Conservation (phyloP, 1,140 invertebrate species). For the Drosophila parvula region DNA sequence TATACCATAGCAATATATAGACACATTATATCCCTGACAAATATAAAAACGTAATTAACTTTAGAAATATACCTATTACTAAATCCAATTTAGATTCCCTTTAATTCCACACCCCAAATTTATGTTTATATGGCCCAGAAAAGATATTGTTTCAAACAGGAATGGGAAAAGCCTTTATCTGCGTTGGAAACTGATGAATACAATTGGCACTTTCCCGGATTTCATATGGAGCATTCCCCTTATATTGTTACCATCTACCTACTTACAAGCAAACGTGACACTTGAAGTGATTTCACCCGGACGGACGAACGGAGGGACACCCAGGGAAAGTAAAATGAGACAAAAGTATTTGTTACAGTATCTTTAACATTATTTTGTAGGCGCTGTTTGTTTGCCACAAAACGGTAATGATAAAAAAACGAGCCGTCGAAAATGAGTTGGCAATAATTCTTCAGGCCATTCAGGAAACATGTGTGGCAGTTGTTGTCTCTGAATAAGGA, state of each 20-base stretch:
- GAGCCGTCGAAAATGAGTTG: constrained; percentile 41
- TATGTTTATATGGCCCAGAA: neutral
- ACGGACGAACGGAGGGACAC: constrained; percentile 7
- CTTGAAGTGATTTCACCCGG: constrained; percentile 36
- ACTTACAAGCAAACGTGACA: constrained; percentile 40
- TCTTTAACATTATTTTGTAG: constrained; percentile 41
- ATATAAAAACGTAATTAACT: neutral
- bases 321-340: constrained; percentile 47
- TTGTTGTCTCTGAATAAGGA: constrained; percentile 33
- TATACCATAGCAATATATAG: too few relatives aligned
- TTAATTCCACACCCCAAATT: neutral
- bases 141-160: neutral
- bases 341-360: constrained; percentile 48
- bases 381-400: constrained; percentile 45
- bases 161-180: constrained; percentile 15
- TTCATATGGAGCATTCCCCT: constrained; percentile 28
- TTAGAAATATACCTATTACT: neutral
- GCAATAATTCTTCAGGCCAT: constrained; percentile 51
- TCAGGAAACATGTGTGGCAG: constrained; percentile 55
- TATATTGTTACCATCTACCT: constrained; percentile 22
- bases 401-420: constrained; percentile 47
- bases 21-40: neutral
- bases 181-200: constrained; percentile 1
- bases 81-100: neutral
- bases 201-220: constrained; percentile 33